Base-by-base conservation (phyloP, 2,113 vertebrate species). In the Macquaria australasica region DNA sequence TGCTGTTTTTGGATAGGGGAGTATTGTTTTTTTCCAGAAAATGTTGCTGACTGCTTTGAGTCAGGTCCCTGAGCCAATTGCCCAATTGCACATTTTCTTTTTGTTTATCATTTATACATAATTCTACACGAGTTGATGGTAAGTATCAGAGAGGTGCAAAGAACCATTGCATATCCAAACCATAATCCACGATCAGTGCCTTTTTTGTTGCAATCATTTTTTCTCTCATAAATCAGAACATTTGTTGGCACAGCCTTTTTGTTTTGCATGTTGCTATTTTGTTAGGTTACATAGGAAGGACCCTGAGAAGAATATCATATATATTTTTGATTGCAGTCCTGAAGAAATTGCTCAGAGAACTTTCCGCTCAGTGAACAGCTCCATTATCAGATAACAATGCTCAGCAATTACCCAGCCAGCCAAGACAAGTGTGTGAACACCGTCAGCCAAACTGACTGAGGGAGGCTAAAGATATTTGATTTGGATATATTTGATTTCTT, bases 361-460 rank as follows among this genome's bases (percentile, higher is more conserved):
- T 77, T 85, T 88, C 63, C 7, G 28, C 39, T 67, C 37, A 18
- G 34, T 53, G 51, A 84, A 74, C 53, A 45, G 82, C 87, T 85
- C 66, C 10, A 9, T 66, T 91, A 58, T 85, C 75, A 78, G 77
- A 89, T 90, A 88, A 86, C 77, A 81, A 70, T 56, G 34, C 64
- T 85, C 48, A 78, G 80, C 79, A 87, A 82, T 84, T 82, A 67
- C 15, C 34, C 31, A 60, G 77, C 45, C 81, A 68, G 56, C 72
- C 1, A 39, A 89, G 75, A 82, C 59, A 64, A 75, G 77, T 63
- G 12, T 90, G 82, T 62, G 59, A 92, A 90, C 63, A 60, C 72
- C 12, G 8, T 77, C 70, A 64, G 9, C 62, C n/a, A 53, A 72
- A 60, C 5, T 62, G 67, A 82, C 48, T 41, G 39, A 62, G 73